Base-by-base conservation (phyloP, 2,113 vertebrate genomes). In the Prietella phreatophila region DNA sequence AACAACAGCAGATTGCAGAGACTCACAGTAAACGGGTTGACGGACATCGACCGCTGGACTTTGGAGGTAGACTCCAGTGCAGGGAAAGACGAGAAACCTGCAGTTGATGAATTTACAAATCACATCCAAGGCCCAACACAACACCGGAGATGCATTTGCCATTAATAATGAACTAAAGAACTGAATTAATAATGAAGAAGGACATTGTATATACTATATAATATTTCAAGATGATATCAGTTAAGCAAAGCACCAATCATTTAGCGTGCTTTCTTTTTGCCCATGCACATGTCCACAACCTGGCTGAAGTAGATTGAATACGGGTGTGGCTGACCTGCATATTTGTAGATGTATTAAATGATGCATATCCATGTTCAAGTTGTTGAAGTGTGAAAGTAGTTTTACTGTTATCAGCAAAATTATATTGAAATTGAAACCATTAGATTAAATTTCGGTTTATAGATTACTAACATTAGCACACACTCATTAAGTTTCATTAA, bases 11-110 rank as follows among this genome's bases (percentile, higher is more conserved):
- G 36, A 30, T 3, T 36, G 39, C 50, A 65, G n/a, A 22, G 36
- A 93, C 95, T 94, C 92, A 96, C 95, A 42, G 95, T 96, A 61
- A 96, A 96, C 13, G 95, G 95, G 92, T 96, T 96, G 90, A 96
- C 94, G 36, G 95, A 96, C 92, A 95, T 94, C 8, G 94, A 93
- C 47, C 93, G 93, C n/a, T 94, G 91, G 86, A 94, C 92, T 94
- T 94, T 95, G 86, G 95, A 90, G 71, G 91, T 91, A 60, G 94
- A 92, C 87, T 95, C 94, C 5, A 93, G 73, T 0, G 86, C 91
- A 17, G 94, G 91, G 88, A 95, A 95, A 30, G 94, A 93, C 85
- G 93, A 92, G 60, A 95, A 95, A 90, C 95, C 95, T 96, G 91
- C 5, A 90, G 53, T 63, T 60, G 61, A 60, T 83, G 33, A 69